These are phyloP conservation scores for Zygothrica quintamaculata DNA, from an alignment of 2,888 invertebrate genomes.

Conservation along the genomic window DNA sequence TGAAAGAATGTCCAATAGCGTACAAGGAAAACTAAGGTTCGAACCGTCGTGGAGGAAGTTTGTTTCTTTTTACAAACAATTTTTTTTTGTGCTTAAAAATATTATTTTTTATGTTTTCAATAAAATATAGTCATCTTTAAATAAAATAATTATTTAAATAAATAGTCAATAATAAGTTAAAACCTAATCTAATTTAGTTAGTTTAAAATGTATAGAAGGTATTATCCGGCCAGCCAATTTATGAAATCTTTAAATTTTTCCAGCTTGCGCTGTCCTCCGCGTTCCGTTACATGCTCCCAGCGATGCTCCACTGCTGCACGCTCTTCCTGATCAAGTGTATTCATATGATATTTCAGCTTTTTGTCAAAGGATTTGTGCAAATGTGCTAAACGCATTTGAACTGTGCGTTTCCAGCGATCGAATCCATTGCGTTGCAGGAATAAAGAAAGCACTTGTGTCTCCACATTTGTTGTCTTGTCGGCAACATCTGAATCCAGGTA, in stretches of 20 bases:
- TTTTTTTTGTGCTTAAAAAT: too few species aligned
- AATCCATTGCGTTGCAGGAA: slow-evolving; percentile 66
- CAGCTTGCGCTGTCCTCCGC: slow-evolving; percentile 51
- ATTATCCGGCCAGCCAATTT: slow-evolving; percentile 44
- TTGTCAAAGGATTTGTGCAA: slow-evolving; percentile 45
- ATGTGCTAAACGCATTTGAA: slow-evolving; percentile 49
- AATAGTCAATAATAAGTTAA: too few species aligned
- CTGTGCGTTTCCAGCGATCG: slow-evolving; percentile 67
- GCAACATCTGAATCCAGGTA: slow-evolving; percentile 57
- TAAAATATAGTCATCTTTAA: too few species aligned
- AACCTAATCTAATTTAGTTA: too few species aligned
- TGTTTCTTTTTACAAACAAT: too few species aligned
- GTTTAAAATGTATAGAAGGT: too few species aligned
- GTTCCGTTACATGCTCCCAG: slow-evolving; percentile 41
- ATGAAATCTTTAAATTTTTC: slow-evolving; percentile 57
- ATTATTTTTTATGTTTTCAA: too few species aligned
- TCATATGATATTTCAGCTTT: slow-evolving; percentile 40
- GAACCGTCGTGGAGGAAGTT: too few species aligned
- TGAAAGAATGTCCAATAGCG: too few species aligned
- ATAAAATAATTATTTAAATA: too few species aligned
- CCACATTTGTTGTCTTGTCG: slow-evolving; percentile 48
- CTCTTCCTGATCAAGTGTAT: slow-evolving; percentile 55
- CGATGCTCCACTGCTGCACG: slow-evolving; percentile 36
- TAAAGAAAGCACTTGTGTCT: slow-evolving; percentile 59
- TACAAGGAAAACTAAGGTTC: too few species aligned